Evolutionary conservation across 1,140 invertebrate genomes (phyloP).

Genomic region (Epicauta chinensis): DNA sequence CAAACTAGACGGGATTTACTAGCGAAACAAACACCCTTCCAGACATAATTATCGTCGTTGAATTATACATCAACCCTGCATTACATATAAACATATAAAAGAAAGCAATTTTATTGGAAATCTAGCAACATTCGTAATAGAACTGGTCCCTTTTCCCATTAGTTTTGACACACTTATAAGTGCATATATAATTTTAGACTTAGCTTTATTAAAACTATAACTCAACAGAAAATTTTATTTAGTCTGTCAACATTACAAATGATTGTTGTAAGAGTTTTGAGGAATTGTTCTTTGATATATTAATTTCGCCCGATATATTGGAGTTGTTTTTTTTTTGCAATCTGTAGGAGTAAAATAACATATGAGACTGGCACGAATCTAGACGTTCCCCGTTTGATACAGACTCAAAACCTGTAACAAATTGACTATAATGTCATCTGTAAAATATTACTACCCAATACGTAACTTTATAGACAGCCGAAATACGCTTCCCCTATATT

Average conservation of each 20-base stretch:
- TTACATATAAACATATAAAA: neutral
- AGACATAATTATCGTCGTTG: neutral
- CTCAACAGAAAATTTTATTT: slow-evolving; percentile 1
- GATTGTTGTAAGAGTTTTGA: slow-evolving; percentile 14
- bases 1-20: slow-evolving; percentile 9
- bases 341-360: slow-evolving; percentile 15
- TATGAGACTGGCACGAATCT: slow-evolving; percentile 21
- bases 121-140: too few species aligned
- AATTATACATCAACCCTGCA: neutral
- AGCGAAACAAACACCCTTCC: neutral
- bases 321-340: slow-evolving; percentile 17
- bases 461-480: slow-evolving; percentile 25
- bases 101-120: too few species aligned
- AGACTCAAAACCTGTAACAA: slow-evolving; percentile 26
- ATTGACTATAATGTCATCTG: slow-evolving; percentile 26
- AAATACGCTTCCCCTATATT: neutral
- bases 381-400: slow-evolving; percentile 22
- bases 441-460: slow-evolving; percentile 29
- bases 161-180: too few species aligned
- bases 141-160: too few species aligned
- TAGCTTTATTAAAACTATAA: neutral
- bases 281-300: slow-evolving; percentile 12
- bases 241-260: slow-evolving; percentile 1
- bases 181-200: too few species aligned
- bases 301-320: slow-evolving; percentile 18